A percentile compares a stretch with the other conserved stretches of the same genome.
These are phyloP conservation scores for Endomychus coccineus DNA, from an alignment of 2,888 invertebrate genomes.

Conservation along the genomic window DNA sequence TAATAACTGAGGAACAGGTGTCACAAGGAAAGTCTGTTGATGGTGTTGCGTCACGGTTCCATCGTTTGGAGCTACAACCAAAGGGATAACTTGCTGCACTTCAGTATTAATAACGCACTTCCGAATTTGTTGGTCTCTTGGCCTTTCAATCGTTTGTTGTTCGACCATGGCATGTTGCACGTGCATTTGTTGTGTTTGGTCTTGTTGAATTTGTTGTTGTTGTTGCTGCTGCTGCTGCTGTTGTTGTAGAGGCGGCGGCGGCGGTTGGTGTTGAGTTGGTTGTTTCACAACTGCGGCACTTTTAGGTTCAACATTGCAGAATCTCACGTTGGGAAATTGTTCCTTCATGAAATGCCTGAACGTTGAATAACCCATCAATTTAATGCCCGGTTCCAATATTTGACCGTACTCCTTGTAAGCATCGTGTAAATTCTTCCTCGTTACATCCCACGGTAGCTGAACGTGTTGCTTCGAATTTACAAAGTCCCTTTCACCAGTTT, in stretches of 20 bases:
- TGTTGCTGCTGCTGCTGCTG: constrained; percentile 44
- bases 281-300: constrained; percentile 42
- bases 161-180: constrained; percentile 46
- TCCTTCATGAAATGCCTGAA: constrained; percentile 76
- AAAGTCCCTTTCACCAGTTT: constrained; percentile 50
- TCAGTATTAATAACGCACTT: constrained; percentile 53
- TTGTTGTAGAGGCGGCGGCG: constrained; percentile 42
- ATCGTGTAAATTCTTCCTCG: constrained; percentile 65
- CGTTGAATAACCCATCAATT: constrained; percentile 73
- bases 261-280: constrained; percentile 45
- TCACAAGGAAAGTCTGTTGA: constrained; percentile 58
- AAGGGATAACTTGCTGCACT: constrained; percentile 55
- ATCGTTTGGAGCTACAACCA: constrained; percentile 51
- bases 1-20: constrained; percentile 58
- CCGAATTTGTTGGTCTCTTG: constrained; percentile 44
- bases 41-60: constrained; percentile 44
- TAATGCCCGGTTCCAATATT: constrained; percentile 60
- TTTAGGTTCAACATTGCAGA: constrained; percentile 55
- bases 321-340: constrained; percentile 71
- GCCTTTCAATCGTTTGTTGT: constrained; percentile 42
- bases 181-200: constrained; percentile 34
- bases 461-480: constrained; percentile 48
- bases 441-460: constrained; percentile 51
- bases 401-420: constrained; percentile 68
- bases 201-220: constrained; percentile 40